Percentiles rank a stretch among this genome's conserved stretches.
Conservation (phyloP, 2,113 vertebrate genomes). For the Puntigrus tetrazona region DNA sequence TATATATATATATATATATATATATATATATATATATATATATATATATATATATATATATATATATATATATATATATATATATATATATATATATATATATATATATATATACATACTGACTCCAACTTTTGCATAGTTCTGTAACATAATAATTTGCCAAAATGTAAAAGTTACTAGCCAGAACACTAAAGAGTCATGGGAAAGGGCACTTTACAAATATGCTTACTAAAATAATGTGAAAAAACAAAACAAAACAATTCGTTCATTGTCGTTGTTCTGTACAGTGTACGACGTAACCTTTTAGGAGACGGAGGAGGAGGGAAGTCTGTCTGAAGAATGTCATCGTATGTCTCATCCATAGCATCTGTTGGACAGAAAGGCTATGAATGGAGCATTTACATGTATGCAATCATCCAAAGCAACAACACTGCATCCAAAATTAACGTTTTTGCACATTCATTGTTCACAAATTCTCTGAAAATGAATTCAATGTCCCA, state of each 20-base stretch:
- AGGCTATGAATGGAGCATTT: background rate
- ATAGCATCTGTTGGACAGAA: conserved; percentile 3
- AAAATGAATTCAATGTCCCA: background rate
- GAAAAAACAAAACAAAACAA: no score
- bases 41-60: no score
- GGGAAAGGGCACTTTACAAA: background rate
- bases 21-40: no score
- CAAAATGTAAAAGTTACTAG: no score
- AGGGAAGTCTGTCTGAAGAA: conserved; percentile 71
- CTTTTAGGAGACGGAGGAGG: conserved; percentile 49
- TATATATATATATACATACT: no score
- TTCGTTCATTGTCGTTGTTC: no score
- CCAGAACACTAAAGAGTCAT: no score
- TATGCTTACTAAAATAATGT: background rate
- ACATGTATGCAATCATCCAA: background rate
- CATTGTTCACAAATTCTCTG: background rate
- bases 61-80: no score
- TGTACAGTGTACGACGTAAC: conserved; percentile 59
- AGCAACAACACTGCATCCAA: background rate
- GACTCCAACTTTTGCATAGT: background rate
- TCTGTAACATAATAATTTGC: no score
- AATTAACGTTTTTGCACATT: background rate
- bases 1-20: no score
- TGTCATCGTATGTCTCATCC: conserved; percentile 73
- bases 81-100: no score